A percentile compares a stretch with the other conserved stretches of the same genome.
Conservation (phyloP, 2,888 invertebrate genomes). For the Conomelus anceps region DNA sequence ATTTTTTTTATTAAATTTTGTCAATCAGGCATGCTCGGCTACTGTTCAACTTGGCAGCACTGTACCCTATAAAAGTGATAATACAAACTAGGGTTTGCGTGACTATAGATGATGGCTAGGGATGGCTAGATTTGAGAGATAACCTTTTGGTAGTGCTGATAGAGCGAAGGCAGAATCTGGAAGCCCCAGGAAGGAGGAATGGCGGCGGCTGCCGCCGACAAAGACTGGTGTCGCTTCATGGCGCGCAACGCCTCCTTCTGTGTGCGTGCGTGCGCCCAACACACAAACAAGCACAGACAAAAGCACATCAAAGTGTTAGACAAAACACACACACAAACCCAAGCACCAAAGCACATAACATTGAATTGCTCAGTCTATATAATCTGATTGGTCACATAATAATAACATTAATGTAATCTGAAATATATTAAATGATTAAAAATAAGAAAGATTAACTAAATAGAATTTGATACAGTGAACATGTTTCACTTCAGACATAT, state of each 20-base stretch:
- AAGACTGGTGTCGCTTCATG: conserved; percentile 43
- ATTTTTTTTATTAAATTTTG: no score
- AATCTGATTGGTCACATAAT: background rate
- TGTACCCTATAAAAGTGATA: no score
- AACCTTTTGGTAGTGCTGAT: conserved; percentile 80
- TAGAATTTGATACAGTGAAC: no score
- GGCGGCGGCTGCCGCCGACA: conserved; percentile 38
- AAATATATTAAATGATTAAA: no score
- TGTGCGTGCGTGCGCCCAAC: conserved; percentile 14
- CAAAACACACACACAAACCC: background rate
- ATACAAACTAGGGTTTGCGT: no score
- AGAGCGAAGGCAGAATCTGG: conserved; percentile 76
- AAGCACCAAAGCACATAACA: background rate
- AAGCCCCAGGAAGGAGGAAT: conserved; percentile 66
- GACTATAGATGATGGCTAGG: background rate
- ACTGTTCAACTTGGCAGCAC: no score
- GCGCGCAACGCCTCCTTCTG: conserved; percentile 47
- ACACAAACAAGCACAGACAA: conserved; percentile 18
- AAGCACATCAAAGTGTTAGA: background rate
- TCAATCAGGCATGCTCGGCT: no score
- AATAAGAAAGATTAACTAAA: no score
- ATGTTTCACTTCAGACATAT: no score
- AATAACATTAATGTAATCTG: background rate
- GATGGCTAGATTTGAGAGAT: background rate
- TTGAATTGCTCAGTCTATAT: background rate